These are phyloP conservation scores for Dichetophora obliterata DNA, from an alignment of 2,888 invertebrate species.

Conservation along the genomic window DNA sequence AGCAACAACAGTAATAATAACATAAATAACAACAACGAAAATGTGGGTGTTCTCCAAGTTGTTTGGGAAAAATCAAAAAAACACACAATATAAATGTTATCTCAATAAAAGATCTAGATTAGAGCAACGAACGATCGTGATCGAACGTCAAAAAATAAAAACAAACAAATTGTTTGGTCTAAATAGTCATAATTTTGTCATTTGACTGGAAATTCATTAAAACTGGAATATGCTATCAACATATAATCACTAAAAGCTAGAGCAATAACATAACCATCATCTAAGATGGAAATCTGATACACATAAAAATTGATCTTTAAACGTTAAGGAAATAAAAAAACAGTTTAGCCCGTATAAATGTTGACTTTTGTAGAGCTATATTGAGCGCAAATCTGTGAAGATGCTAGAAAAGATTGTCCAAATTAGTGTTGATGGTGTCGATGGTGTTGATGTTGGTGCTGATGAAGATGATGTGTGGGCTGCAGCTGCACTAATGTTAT, in stretches of 20 bases:
- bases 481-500: background rate
- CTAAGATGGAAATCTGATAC: no score
- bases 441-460: conserved; percentile 14
- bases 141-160: conserved; percentile 4
- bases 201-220: background rate
- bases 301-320: no score
- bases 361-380: no score
- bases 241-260: no score
- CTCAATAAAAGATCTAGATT: background rate
- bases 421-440: background rate
- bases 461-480: conserved; percentile 20
- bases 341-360: no score
- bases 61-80: background rate
- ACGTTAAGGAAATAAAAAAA: no score
- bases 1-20: background rate
- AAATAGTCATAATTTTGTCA: background rate
- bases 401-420: background rate
- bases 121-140: background rate
- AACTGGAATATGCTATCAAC: no score
- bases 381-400: no score
- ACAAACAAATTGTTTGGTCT: background rate
- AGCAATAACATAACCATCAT: no score
- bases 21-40: background rate
- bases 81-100: background rate
- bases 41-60: conserved; percentile 20